phyloP scores from a whole-genome alignment of 92 coral and sea anemone genomes.

The Palythoa heliodiscus region DNA sequence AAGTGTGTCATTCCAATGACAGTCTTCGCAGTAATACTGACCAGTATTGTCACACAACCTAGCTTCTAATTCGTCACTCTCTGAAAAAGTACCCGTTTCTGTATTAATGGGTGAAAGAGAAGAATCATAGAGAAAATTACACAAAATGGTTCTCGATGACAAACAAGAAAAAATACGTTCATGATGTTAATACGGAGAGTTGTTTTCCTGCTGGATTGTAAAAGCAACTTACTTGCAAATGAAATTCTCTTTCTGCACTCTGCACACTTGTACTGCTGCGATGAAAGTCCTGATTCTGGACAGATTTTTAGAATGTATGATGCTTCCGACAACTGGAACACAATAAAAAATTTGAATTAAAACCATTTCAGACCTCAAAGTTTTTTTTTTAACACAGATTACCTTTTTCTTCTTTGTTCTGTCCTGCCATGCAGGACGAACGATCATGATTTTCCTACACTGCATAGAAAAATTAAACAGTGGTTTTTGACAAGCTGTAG shows the following conservation, averaged over 20 bases:
- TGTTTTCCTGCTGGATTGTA: too few species aligned
- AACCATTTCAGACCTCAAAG: not conserved
- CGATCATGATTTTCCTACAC: not conserved
- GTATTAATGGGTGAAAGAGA: not conserved
- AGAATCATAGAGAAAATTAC: too few species aligned
- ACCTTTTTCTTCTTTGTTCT: too few species aligned
- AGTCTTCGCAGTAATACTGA: conserved; percentile 92
- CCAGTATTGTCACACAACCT: conserved; percentile 93
- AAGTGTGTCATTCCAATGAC: conserved; percentile 95
- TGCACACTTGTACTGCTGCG: conserved; percentile 95
- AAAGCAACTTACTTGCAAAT: conserved; percentile 68
- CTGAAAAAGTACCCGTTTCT: conserved; percentile 19
- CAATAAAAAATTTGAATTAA: not conserved
- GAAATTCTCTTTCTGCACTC: conserved; percentile 93
- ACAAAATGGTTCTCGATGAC: too few species aligned
- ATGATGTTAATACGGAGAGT: too few species aligned
- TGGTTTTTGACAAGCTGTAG: not conserved
- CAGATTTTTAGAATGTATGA: conserved; percentile 75
- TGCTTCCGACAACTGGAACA: conserved; percentile 72
- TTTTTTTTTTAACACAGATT: not conserved
- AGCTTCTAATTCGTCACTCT: conserved; percentile 80
- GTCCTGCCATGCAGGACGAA: too few species aligned
- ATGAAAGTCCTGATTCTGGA: conserved; percentile 85
- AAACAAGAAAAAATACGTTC: too few species aligned
- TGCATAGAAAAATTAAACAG: too few species aligned